These are phyloP conservation scores for Cuculus canorus DNA, from an alignment of 2,797 vertebrate genomes.

Conservation along the genomic window DNA sequence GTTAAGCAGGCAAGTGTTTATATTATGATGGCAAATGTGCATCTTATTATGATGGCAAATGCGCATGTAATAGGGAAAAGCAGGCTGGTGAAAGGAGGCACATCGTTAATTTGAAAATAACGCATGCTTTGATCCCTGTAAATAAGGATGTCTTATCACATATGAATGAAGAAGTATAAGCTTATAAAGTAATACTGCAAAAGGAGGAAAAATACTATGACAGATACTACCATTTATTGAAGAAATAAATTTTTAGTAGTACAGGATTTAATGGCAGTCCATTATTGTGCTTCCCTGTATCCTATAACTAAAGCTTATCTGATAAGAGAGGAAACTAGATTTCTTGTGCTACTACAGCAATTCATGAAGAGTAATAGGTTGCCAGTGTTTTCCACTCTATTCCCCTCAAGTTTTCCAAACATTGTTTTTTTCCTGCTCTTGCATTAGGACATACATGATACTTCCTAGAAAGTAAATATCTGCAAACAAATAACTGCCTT, in stretches of 20 bases:
- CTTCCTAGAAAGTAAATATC: not conserved
- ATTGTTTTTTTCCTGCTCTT: not conserved
- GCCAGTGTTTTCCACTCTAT: not conserved
- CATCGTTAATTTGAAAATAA: not conserved
- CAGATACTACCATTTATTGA: not conserved
- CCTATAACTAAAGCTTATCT: not conserved
- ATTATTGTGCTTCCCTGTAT: not conserved
- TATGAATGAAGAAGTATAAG: not conserved
- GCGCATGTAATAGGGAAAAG: not conserved
- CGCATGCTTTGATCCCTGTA: not conserved
- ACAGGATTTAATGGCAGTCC: not conserved
- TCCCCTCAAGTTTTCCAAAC: not conserved
- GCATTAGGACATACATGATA: not conserved
- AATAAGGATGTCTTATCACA: not conserved
- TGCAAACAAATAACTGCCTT: not conserved
- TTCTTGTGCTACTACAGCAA: not conserved
- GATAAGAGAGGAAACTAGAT: not conserved
- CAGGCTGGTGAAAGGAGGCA: not conserved
- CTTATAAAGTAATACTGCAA: not conserved
- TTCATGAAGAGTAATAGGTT: not conserved
- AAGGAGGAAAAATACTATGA: not conserved
- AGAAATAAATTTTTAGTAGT: not conserved
- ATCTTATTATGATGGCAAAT: not conserved
- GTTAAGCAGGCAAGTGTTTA: not conserved
- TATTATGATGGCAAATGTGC: not conserved